A percentile compares a stretch with the other conserved stretches of the same genome.
These are phyloP conservation scores for Selene dorsalis DNA, from an alignment of 2,797 vertebrate genomes.

Conservation along the genomic window DNA sequence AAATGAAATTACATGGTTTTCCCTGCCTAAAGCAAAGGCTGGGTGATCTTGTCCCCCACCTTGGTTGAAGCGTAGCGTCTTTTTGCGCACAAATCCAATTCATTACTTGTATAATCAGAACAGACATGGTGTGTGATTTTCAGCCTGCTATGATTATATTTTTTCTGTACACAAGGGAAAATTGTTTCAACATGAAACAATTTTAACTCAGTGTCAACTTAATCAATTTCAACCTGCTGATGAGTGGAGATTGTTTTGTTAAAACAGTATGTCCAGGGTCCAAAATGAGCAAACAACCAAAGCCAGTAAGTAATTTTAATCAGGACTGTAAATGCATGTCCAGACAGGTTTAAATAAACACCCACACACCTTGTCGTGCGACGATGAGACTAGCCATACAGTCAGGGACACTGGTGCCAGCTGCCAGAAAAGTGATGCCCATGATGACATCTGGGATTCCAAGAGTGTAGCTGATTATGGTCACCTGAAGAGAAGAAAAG, in stretches of 20 bases:
- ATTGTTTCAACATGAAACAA: neutral
- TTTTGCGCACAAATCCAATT: no score
- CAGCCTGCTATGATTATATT: no score
- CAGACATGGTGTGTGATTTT: no score
- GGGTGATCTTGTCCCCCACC: no score
- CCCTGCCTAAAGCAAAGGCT: no score
- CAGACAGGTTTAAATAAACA: neutral
- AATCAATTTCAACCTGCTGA: neutral
- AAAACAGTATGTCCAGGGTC: neutral
- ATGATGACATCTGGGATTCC: slow-evolving; percentile 89
- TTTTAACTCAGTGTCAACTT: neutral
- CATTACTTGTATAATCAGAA: no score
- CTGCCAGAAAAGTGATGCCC: slow-evolving; percentile 89
- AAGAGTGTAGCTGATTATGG: slow-evolving; percentile 86
- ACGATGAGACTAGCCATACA: slow-evolving; percentile 89
- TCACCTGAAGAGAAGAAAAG: slow-evolving; percentile 77
- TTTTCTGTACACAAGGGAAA: no score
- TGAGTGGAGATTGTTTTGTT: neutral
- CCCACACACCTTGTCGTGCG: slow-evolving; percentile 82
- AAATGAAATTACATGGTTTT: no score
- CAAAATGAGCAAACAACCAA: neutral
- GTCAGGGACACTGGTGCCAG: slow-evolving; percentile 88
- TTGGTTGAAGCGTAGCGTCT: no score
- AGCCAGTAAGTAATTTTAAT: neutral
- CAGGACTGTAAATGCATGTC: neutral